Evolutionary conservation across 2,888 invertebrate genomes (phyloP).

Genomic region (Miltochrista miniata): DNA sequence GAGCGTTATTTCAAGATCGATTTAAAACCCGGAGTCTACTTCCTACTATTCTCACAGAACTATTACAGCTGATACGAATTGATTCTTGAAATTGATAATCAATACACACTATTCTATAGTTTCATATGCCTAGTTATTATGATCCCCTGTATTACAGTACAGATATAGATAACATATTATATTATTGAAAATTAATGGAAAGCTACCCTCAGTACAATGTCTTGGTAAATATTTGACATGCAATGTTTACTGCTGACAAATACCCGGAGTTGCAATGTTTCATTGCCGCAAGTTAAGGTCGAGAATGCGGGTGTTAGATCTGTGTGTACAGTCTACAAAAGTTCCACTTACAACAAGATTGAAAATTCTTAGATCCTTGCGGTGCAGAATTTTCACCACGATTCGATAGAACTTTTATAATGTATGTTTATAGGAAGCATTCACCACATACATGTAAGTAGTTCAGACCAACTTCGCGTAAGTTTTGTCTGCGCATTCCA

Average conservation of each 20-base stretch:
- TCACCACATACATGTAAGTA: constrained; percentile 14
- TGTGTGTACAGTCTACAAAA: constrained; percentile 26
- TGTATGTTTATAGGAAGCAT: constrained; percentile 25
- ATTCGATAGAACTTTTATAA: constrained; percentile 21
- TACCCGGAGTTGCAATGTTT: constrained; percentile 21
- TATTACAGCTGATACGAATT: no score
- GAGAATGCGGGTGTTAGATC: constrained; percentile 31
- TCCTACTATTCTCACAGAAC: no score
- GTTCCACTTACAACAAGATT: constrained; percentile 20
- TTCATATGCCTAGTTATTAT: no score
- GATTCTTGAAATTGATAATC: no score
- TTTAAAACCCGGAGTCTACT: no score
- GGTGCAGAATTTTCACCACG: constrained; percentile 18
- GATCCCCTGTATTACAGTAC: no score
- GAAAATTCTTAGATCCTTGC: constrained; percentile 14
- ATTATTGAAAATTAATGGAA: no score
- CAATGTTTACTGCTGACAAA: constrained; percentile 18
- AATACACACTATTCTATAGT: no score
- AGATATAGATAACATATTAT: no score
- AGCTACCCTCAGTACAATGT: not conserved
- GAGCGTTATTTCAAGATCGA: no score
- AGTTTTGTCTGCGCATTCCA: constrained; percentile 60
- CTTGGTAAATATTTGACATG: constrained; percentile 6
- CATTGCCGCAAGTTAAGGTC: constrained; percentile 27
- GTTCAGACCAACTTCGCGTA: constrained; percentile 36